phyloP scores from a whole-genome alignment of 2,888 invertebrate genomes.

The Adineta ricciae region DNA sequence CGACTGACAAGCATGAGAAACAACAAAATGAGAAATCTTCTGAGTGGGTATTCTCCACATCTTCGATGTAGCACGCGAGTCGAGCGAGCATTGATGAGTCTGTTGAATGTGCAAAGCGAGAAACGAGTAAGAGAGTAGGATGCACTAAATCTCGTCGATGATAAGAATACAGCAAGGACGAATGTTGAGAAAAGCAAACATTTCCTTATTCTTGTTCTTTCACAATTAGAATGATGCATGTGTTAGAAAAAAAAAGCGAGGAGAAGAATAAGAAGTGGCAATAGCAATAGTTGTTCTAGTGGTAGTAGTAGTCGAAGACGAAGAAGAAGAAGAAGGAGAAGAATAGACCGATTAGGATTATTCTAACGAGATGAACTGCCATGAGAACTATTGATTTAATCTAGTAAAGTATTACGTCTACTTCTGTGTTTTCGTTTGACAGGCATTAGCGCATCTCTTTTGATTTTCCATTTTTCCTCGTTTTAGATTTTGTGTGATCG shows the following conservation, averaged over 20 bases:
- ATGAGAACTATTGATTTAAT: background rate
- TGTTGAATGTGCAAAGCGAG: background rate
- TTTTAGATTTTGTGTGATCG: background rate
- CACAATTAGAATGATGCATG: background rate
- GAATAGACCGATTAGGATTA: constrained; percentile 6
- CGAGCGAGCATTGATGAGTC: background rate
- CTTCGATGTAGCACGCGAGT: background rate
- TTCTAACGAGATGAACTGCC: background rate
- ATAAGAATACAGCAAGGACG: background rate
- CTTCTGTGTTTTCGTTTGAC: background rate
- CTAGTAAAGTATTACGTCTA: background rate
- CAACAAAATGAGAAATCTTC: constrained; percentile 9
- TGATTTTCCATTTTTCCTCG: background rate
- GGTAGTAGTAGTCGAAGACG: no score
- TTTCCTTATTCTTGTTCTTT: background rate
- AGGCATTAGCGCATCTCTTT: background rate
- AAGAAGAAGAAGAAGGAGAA: no score
- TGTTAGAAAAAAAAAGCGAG: background rate
- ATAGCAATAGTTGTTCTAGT: no score
- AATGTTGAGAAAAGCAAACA: background rate
- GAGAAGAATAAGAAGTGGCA: no score
- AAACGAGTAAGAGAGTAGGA: background rate
- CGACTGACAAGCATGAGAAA: background rate
- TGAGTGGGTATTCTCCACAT: constrained; percentile 5
- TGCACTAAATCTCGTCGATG: background rate